phyloP scores from a whole-genome alignment of 2,113 vertebrate genomes.

The Jacana jacana region DNA sequence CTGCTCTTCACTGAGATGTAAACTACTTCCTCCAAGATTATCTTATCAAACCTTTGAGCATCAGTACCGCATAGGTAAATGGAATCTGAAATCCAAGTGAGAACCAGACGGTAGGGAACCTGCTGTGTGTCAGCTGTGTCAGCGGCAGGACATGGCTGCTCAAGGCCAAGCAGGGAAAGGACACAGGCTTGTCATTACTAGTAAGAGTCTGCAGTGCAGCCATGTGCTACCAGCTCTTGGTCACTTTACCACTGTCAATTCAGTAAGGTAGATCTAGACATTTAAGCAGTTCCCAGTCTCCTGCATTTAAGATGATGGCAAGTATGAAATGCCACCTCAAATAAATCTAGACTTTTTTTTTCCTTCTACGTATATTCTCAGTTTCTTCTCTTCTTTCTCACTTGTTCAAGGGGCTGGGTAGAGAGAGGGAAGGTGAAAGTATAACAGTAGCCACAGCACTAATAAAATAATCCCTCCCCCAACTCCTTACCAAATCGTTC shows the following conservation, averaged over 20 bases:
- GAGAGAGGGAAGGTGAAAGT: neutral
- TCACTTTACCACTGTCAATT: neutral
- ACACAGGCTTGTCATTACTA: neutral
- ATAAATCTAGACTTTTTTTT: neutral
- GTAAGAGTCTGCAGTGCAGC: neutral
- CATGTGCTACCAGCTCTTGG: neutral
- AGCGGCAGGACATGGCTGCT: neutral
- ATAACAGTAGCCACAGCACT: neutral
- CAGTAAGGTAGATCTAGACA: neutral
- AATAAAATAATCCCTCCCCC: neutral
- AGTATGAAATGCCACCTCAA: neutral
- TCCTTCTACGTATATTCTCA: fast-evolving
- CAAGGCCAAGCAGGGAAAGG: neutral
- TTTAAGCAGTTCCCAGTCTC: neutral
- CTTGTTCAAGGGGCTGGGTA: neutral
- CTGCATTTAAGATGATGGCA: neutral
- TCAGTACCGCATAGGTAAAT: neutral
- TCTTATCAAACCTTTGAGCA: neutral
- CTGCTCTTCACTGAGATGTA: neutral
- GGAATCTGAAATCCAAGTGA: neutral
- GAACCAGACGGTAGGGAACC: neutral
- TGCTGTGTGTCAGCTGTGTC: neutral
- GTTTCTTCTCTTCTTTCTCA: neutral
- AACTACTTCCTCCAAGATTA: neutral
- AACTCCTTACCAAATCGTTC: neutral